Evolutionary conservation across 2,797 vertebrate genomes (phyloP), one percentile per base, ranked within the genome.

Genomic region (Micropoecilia bifurca): DNA sequence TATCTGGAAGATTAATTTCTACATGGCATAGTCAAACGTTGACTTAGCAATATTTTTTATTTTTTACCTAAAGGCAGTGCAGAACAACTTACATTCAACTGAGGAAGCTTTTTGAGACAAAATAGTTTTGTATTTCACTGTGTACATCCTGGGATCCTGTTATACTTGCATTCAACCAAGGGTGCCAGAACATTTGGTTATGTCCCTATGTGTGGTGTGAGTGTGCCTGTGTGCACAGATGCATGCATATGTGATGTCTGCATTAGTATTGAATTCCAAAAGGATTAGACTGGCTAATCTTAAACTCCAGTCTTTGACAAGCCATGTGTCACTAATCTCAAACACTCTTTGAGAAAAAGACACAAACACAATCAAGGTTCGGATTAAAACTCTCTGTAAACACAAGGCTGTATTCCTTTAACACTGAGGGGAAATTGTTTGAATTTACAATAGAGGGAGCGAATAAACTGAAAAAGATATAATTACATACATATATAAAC

Each of bases 241-340:
- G 43, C 81, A 71, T 86, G 90, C 84, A 83, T 91, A 83, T 81
- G 86, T 90, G 92, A 94, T 93, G 91, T 93, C 92, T 94, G 89
- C 88, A 91, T 94, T 93, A 92, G 88, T 83, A 68, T 85, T 91
- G 90, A 89, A 93, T 92, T 91, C 75, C 71, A 71, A 86, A 53
- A 85, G 93, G 94, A 94, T 95, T 94, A 95, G 84, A 89, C 84
- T 76, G 82, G 88, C 89, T 95, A 94, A 94, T 94, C 94, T 94
- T 88, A 84, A 91, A 82, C 93, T 88, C 83, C 89, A 90, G 93
- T 95, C 91, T 94, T 94, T 93, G 93, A 92, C 94, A 86, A 94
- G 83, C 89, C 91, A 92, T 92, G 93, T 94, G 94, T 95, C 92
- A 95, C 94, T 95, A 95, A 95, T 94, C 93, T 93, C 83, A 89